Conservation (phyloP, 2,113 vertebrate species). For the Onychorhynchus coronatus region DNA sequence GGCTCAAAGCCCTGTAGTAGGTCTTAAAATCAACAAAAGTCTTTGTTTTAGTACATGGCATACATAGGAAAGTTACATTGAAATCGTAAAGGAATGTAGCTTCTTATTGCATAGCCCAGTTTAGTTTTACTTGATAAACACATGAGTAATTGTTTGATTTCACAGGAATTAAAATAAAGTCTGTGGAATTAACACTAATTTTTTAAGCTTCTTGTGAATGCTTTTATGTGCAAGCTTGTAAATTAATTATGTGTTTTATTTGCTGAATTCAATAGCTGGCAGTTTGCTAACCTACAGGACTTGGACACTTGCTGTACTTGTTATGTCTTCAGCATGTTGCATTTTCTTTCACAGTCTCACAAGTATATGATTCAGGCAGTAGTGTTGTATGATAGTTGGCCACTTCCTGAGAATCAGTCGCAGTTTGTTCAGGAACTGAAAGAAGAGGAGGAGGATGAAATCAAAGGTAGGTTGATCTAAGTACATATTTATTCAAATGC, state of each 20-base stretch:
- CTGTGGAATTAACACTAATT: background rate
- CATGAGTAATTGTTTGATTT: slow-evolving; percentile 24
- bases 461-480: slow-evolving; percentile 74
- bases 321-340: background rate
- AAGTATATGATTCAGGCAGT: slow-evolving; percentile 85
- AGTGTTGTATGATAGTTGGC: slow-evolving; percentile 84
- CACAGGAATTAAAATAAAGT: background rate
- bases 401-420: slow-evolving; percentile 77
- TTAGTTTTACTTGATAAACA: slow-evolving; percentile 4
- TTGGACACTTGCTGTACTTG: background rate
- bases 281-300: background rate
- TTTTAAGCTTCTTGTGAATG: slow-evolving; percentile 27
- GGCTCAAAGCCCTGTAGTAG: background rate
- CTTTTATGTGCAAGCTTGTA: background rate
- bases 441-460: slow-evolving; percentile 79
- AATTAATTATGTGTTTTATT: background rate
- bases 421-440: slow-evolving; percentile 77
- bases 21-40: background rate
- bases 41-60: background rate
- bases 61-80: background rate
- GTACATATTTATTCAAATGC: background rate
- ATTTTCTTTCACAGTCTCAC: slow-evolving; percentile 73
- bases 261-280: background rate
- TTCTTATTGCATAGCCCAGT: background rate
- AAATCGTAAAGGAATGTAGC: slow-evolving; percentile 6